These are phyloP conservation scores for Cettia cetti DNA, from an alignment of 2,113 vertebrate species.

Conservation along the genomic window DNA sequence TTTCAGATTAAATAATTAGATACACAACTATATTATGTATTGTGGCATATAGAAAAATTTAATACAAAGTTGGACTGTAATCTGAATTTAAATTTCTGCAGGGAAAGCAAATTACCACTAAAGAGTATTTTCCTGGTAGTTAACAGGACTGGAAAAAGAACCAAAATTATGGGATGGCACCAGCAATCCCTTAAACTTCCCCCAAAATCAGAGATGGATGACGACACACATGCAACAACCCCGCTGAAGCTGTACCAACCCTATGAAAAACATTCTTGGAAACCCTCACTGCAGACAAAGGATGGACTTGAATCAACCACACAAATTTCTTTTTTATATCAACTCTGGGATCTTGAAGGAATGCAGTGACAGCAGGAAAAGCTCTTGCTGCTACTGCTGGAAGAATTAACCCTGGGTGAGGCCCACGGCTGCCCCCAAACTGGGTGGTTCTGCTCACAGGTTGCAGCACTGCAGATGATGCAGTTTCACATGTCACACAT, in stretches of 20 bases:
- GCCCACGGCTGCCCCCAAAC: background rate
- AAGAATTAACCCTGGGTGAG: background rate
- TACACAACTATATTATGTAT: background rate
- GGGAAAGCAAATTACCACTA: background rate
- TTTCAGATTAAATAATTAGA: background rate
- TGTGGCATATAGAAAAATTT: background rate
- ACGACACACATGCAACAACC: background rate
- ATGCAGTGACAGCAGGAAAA: background rate
- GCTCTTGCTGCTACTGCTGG: background rate
- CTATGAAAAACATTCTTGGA: background rate
- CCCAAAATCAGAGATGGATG: background rate
- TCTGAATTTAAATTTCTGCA: background rate
- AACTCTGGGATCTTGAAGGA: background rate
- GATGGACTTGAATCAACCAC: background rate
- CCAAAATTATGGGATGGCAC: background rate
- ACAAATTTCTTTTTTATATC: background rate
- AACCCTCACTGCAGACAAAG: background rate
- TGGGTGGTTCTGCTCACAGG: background rate
- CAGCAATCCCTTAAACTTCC: background rate
- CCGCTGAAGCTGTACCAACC: accelerated
- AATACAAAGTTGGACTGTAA: background rate
- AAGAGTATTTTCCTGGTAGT: background rate
- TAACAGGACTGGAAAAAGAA: background rate
- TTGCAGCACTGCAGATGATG: background rate
- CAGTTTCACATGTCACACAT: background rate